A percentile compares a stretch with the other conserved stretches of the same genome.
Conservation (phyloP, 2,113 vertebrate genomes). For the Cyphomyrus discorhynchus region DNA sequence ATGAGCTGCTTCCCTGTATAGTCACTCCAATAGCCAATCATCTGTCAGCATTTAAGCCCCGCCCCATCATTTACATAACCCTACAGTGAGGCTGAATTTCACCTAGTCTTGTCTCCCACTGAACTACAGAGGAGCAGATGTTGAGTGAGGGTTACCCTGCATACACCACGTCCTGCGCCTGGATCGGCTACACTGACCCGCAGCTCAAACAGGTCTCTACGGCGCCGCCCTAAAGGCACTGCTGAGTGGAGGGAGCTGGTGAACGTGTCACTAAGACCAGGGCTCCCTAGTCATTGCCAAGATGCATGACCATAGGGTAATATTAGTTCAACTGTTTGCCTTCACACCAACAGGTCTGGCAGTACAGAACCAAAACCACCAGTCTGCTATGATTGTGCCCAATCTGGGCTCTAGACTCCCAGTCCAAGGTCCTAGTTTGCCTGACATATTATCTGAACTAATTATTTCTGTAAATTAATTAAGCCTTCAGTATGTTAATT, state of each 20-base stretch:
- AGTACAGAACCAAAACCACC: background rate
- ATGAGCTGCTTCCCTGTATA: background rate
- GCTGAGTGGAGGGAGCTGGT: background rate
- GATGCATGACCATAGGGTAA: background rate
- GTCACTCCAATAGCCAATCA: background rate
- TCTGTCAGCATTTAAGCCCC: background rate
- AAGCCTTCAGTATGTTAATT: background rate
- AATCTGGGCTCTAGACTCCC: background rate
- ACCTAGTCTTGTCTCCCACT: constrained; percentile 16
- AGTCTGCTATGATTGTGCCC: background rate
- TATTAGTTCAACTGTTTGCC: background rate
- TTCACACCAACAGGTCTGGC: background rate
- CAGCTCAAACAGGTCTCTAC: constrained; percentile 57
- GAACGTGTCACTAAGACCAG: background rate
- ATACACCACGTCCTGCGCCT: constrained; percentile 67
- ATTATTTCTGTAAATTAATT: background rate
- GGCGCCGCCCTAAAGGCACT: background rate
- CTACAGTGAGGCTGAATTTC: background rate
- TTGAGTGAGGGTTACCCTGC: constrained; percentile 60
- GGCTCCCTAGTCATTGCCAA: background rate
- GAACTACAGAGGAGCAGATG: constrained; percentile 62
- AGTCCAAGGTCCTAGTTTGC: background rate
- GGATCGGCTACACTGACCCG: constrained; percentile 66
- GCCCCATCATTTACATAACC: background rate
- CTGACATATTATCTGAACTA: background rate